phyloP scores from a whole-genome alignment of 2,113 vertebrate genomes.

The Scophthalmus maximus region DNA sequence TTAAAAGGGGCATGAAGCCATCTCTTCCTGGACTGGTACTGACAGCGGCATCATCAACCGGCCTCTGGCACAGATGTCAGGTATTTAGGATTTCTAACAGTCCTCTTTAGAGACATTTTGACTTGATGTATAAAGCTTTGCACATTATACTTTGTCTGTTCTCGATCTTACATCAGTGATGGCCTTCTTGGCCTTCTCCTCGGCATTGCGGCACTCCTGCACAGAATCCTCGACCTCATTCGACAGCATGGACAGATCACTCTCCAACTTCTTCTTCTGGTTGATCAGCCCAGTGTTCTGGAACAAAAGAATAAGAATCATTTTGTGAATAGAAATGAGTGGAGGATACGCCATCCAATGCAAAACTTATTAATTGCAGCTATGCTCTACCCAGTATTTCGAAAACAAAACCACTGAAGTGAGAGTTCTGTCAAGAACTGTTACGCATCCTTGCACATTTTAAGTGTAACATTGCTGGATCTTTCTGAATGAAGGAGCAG shows the following conservation, averaged over 20 bases:
- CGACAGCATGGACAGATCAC: constrained; percentile 86
- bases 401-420: too few species aligned
- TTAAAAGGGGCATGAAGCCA: neutral
- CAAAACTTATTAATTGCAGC: too few species aligned
- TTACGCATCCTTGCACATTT: too few species aligned
- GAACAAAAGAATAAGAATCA: constrained; percentile 10
- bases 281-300: constrained; percentile 93
- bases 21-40: neutral
- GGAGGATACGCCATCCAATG: too few species aligned
- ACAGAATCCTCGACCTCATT: constrained; percentile 89
- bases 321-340: neutral
- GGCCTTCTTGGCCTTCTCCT: constrained; percentile 96
- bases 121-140: neutral
- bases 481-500: too few species aligned
- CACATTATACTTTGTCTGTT: neutral
- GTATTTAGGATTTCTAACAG: neutral
- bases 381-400: too few species aligned
- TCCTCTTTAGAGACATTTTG: neutral
- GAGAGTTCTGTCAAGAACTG: too few species aligned
- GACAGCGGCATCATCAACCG: neutral
- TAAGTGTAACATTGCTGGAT: too few species aligned
- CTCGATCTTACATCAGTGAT: constrained; percentile 88
- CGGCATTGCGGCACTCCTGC: constrained; percentile 90
- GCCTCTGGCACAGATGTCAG: neutral
- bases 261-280: constrained; percentile 95